Base-by-base conservation (phyloP, 2,113 vertebrate species). In the Petrocephalus zakoni region DNA sequence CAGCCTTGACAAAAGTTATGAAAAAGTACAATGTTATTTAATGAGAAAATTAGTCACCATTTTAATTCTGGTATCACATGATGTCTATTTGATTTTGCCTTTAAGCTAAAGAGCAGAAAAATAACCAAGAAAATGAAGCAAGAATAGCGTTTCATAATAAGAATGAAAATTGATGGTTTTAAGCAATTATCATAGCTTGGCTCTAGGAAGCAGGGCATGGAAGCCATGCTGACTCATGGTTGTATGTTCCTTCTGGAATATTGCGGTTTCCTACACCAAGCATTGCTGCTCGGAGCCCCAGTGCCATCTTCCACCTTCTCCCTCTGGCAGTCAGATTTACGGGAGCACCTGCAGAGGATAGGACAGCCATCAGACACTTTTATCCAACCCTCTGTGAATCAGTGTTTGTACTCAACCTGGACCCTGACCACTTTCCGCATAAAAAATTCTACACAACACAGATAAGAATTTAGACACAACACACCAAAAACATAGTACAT, bases 251-350 rank as follows among this genome's bases (percentile, higher is more conserved):
- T 68, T 11, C 34, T 42, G 15, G 72, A 15, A 37, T 17, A 42
- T 2, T 42, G 10, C 34, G 0, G 34, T 17, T 37, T 75, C 95
- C 93, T 92, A 98, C 93, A 55, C 51, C 42, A 21, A 51, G 46
- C 98, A 99, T 17, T 95, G 92, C 87, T 96, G 94, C 52, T 75
- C 90, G 1, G 96, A 96, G 93, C 98, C 98, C 97, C 97, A 99
- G 34, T 98, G 92, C 97, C 98, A 19, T 96, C 96, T n/a, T 94
- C 93, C 92, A 96, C 95, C 89, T 94, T 94, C 0, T 97, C 96
- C 89, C 96, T 93, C 2, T 86, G 92, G 93, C 98, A 99, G 88
- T 97, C 95, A 0, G 94, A 93, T 91, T 94, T 97, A 94, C 96
- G 96, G 91, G 96, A 97, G 87, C 98, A 99, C 88, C 98, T 97